Evolutionary conservation across 2,797 vertebrate species (phyloP).

Genomic region (Sebastes iracundus): DNA sequence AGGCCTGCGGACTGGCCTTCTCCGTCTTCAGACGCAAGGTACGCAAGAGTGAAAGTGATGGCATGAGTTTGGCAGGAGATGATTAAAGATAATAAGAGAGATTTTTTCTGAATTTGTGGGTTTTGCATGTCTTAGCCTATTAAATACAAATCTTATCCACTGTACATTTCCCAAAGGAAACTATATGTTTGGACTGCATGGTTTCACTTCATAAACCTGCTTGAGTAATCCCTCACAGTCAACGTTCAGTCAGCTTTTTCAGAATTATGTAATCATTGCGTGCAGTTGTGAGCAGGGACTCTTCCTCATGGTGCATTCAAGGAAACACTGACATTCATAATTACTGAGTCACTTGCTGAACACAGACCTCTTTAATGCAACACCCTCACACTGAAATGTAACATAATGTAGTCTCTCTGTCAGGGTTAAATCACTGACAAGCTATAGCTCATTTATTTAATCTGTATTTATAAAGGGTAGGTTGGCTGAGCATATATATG

Average conservation of each 20-base stretch:
- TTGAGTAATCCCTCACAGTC: constrained; percentile 19
- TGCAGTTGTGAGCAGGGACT: constrained; percentile 23
- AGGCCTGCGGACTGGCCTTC: constrained; percentile 95
- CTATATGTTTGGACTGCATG: neutral
- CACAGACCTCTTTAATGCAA: neutral
- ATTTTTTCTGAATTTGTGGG: neutral
- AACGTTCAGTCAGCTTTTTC: constrained; percentile 14
- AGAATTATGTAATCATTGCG: constrained; percentile 50
- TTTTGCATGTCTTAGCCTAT: neutral
- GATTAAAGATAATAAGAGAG: neutral
- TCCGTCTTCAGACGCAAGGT: constrained; percentile 97
- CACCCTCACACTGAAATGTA: neutral
- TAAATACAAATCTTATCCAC: neutral
- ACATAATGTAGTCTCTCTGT: neutral
- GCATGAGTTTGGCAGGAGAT: neutral
- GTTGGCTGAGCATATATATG: neutral
- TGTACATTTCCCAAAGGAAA: neutral
- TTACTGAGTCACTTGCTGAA: constrained; percentile 2
- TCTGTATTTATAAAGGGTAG: neutral
- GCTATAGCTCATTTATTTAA: neutral
- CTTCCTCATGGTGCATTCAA: constrained; percentile 33
- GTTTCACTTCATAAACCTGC: neutral
- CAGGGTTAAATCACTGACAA: neutral
- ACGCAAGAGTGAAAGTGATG: constrained; percentile 11
- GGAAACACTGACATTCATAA: constrained; percentile 30